Evolutionary conservation across 2,888 invertebrate genomes (phyloP).

Genomic region (Allophyes oxyacanthae): DNA sequence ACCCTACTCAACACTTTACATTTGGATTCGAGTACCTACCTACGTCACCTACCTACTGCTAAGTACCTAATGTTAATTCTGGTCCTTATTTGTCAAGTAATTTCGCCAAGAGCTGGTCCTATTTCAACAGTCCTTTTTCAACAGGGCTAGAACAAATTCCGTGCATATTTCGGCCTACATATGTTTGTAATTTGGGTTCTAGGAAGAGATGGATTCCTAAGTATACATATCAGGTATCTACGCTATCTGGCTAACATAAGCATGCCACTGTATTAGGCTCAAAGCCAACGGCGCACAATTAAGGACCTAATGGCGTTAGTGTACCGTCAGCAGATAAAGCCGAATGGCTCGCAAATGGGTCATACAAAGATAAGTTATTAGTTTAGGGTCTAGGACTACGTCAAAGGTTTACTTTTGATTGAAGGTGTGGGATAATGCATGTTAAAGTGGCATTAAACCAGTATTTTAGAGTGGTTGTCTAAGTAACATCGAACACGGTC

Average conservation of each 20-base stretch:
- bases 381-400: slow-evolving; percentile 19
- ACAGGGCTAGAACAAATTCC: slow-evolving; percentile 26
- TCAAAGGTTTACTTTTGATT: neutral
- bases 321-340: slow-evolving; percentile 54
- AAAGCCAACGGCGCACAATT: slow-evolving; percentile 70
- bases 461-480: too few species aligned
- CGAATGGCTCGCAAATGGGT: slow-evolving; percentile 41
- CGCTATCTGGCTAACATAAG: slow-evolving; percentile 38
- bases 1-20: too few species aligned
- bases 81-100: too few species aligned
- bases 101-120: too few species aligned
- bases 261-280: slow-evolving; percentile 68
- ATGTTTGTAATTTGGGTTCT: slow-evolving; percentile 21
- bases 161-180: slow-evolving; percentile 8
- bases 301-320: slow-evolving; percentile 62
- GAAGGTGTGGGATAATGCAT: slow-evolving; percentile 3
- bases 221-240: slow-evolving; percentile 44
- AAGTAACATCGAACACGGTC: too few species aligned
- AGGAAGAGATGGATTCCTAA: slow-evolving; percentile 29
- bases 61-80: too few species aligned
- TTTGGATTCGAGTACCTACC: too few species aligned
- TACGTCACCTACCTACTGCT: too few species aligned
- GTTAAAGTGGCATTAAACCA: slow-evolving; percentile 2
- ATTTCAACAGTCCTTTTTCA: slow-evolving; percentile 7
- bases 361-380: slow-evolving; percentile 37